A percentile compares a stretch with the other conserved stretches of the same genome.
phyloP scores from a whole-genome alignment of 2,797 vertebrate genomes.

The Anguilla megastoma region DNA sequence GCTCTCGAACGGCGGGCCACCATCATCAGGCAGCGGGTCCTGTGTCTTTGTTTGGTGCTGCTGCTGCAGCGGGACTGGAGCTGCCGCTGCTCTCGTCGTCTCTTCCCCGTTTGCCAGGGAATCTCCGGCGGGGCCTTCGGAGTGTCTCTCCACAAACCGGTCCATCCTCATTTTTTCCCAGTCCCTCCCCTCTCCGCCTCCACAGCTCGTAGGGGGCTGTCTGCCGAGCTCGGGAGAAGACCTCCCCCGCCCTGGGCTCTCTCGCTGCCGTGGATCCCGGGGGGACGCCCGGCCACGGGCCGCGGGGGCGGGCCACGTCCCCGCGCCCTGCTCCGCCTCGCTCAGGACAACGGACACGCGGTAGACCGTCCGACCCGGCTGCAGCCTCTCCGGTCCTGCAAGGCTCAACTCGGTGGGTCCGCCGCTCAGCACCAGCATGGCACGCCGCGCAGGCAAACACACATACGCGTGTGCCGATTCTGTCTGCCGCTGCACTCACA shows the following conservation, averaged over 20 bases:
- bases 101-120: slow-evolving; percentile 43
- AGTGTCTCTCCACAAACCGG: slow-evolving; percentile 68
- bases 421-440: slow-evolving; percentile 70
- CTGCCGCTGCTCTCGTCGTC: slow-evolving; percentile 45
- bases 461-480: slow-evolving; percentile 39
- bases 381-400: slow-evolving; percentile 55
- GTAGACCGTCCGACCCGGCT: slow-evolving; percentile 52
- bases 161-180: slow-evolving; percentile 74
- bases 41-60: slow-evolving; percentile 42
- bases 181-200: slow-evolving; percentile 56
- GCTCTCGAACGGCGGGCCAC: slow-evolving; percentile 46
- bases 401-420: slow-evolving; percentile 60
- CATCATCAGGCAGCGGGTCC: slow-evolving; percentile 39
- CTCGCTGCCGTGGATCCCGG: slow-evolving; percentile 56
- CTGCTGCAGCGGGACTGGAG: slow-evolving; percentile 17
- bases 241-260: slow-evolving; percentile 61
- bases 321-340: slow-evolving; percentile 46
- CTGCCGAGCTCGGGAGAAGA: slow-evolving; percentile 57
- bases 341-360: slow-evolving; percentile 60
- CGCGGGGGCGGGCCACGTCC: slow-evolving; percentile 37
- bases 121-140: slow-evolving; percentile 49
- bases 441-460: slow-evolving; percentile 41
- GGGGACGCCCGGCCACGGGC: slow-evolving; percentile 5
- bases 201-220: slow-evolving; percentile 61
- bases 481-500: slow-evolving; percentile 55